Conservation (phyloP, 2,888 invertebrate genomes). For the Eubasilissa splendida region DNA sequence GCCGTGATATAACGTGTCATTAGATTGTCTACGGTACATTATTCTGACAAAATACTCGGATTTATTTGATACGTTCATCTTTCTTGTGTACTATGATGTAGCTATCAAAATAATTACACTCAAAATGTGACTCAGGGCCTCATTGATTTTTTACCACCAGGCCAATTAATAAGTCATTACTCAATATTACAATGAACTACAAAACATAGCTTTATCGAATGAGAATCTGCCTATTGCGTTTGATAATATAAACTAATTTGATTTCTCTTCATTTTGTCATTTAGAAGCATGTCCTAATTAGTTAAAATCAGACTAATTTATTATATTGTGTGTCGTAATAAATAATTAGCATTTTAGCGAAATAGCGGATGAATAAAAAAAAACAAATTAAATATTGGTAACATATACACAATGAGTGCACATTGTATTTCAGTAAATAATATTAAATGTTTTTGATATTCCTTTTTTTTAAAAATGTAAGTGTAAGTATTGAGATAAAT, state of each 20-base stretch:
- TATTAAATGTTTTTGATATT: no score
- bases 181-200: constrained; percentile 37
- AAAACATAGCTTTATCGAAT: constrained; percentile 20
- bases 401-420: no score
- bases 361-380: no score
- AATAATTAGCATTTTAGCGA: no score
- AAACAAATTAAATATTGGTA: no score
- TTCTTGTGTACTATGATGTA: constrained; percentile 21
- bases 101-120: constrained; percentile 52
- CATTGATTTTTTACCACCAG: constrained; percentile 42
- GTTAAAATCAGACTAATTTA: background rate
- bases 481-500: no score
- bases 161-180: constrained; percentile 53
- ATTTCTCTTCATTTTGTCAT: constrained; percentile 2
- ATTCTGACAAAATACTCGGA: constrained; percentile 50
- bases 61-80: constrained; percentile 41
- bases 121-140: constrained; percentile 46
- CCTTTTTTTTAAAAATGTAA: no score
- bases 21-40: constrained; percentile 40
- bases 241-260: constrained; percentile 10
- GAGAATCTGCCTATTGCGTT: constrained; percentile 10
- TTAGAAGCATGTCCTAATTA: constrained; percentile 14
- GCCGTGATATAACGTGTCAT: constrained; percentile 10
- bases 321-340: background rate
- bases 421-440: no score